Percentiles rank a stretch among this genome's conserved stretches.
Evolutionary conservation across 2,113 vertebrate genomes (phyloP).

Genomic region (Amia ocellicauda): DNA sequence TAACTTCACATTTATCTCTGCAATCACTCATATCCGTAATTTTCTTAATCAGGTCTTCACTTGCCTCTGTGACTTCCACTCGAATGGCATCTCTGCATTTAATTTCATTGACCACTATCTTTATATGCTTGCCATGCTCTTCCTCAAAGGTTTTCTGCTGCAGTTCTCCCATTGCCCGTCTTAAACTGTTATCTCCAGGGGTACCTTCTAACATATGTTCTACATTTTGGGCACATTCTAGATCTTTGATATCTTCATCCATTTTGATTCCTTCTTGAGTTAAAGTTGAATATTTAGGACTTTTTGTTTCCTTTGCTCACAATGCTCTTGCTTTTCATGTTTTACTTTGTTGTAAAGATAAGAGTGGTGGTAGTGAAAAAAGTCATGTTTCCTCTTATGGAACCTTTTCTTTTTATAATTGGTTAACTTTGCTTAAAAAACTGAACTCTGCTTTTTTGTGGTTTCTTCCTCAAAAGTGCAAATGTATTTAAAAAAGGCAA

Average conservation of each 20-base stretch:
- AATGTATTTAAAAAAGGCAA: constrained; percentile 9
- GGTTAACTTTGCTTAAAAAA: not conserved
- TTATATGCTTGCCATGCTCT: constrained; percentile 19
- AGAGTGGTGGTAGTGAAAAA: too few relatives aligned
- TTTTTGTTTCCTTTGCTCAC: too few relatives aligned
- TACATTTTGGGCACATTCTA: too few relatives aligned
- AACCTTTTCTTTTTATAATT: not conserved
- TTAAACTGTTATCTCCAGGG: not conserved
- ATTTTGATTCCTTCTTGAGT: too few relatives aligned
- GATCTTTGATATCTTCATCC: not conserved
- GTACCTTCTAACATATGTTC: not conserved
- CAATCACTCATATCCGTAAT: not conserved
- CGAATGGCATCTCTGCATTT: constrained; percentile 8
- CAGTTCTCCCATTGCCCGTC: constrained; percentile 11
- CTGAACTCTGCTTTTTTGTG: not conserved
- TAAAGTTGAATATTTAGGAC: too few relatives aligned
- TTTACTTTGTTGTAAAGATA: not conserved
- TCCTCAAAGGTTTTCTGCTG: not conserved
- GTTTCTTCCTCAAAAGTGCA: constrained; percentile 11
- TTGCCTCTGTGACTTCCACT: not conserved
- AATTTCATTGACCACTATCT: constrained; percentile 11
- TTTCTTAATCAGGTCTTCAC: not conserved
- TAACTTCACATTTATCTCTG: not conserved
- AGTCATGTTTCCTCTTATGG: not conserved
- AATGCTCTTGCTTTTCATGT: too few relatives aligned